Evolutionary conservation across 2,888 invertebrate genomes (phyloP), one percentile per base, ranked within the genome.

Genomic region (Chymomyza procnemis): DNA sequence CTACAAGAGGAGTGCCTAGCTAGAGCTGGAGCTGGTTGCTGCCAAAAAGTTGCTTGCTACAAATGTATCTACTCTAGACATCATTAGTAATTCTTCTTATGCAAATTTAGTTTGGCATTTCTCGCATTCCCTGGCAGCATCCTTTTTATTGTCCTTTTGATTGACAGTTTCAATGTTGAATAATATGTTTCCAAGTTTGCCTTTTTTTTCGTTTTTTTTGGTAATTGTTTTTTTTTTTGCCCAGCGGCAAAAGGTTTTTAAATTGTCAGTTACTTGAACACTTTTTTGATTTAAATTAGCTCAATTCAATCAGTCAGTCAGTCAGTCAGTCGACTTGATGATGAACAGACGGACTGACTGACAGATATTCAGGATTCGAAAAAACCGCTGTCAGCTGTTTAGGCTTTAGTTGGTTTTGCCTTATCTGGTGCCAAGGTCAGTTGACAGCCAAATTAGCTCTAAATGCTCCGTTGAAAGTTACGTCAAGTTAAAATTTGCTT

Each of bases 241-340:
- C 30, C 52, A 41, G 56, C 58, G 60, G 59, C 41, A 55, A 56
- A 72, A 69, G 67, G 34, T 41, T 66, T 75, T 77, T 21, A 63
- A 67, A 67, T 78, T 85, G 81, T 80, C 84, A 74, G 86, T 72
- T 79, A 79, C 71, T 69, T 56, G 84, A 87, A 87, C 88, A 86
- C 84, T 87, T 87, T 85, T 84, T 63, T 83, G 88, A 88, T 84
- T 85, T 78, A 78, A 89, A 89, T 88, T 81, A 68, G 76, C 82
- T 77, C 63, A 63, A 67, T 61, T 66, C 66, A 78, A 12, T 41
- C 50, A 50, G 50, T 19, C 16, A 50, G 16, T 5, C 18, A 47
- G 59, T 41, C 50, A 50, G 50, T 19, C 16, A 50, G 16, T 5
- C 18, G 22, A n/a, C n/a, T n/a, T n/a, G n/a, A n/a, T n/a, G 59